Evolutionary conservation across 2,113 vertebrate species (phyloP).

Genomic region (Pteruthius melanotis): DNA sequence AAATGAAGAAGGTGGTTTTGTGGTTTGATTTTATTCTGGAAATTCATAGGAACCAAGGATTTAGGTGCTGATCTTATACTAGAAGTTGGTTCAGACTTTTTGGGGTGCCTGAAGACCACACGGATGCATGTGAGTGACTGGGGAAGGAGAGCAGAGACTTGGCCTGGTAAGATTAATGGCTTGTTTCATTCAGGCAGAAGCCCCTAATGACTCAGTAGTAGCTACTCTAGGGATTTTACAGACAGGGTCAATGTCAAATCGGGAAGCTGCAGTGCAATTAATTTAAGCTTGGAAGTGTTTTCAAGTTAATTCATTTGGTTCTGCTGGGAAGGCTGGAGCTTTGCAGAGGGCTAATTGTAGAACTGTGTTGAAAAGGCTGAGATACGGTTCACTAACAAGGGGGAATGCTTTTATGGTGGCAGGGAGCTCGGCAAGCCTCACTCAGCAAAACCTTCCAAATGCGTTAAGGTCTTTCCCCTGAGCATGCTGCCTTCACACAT

Average conservation of each 20-base stretch:
- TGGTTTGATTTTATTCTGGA: not conserved
- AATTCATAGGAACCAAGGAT: not conserved
- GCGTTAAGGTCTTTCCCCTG: not conserved
- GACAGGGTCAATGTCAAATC: not conserved
- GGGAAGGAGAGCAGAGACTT: not conserved
- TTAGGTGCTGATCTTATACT: not conserved
- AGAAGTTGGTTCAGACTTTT: not conserved
- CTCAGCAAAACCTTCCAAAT: not conserved
- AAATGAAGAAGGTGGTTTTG: not conserved
- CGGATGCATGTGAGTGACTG: accelerated
- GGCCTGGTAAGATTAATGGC: not conserved
- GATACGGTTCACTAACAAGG: slow-evolving; percentile 9
- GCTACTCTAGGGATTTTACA: slow-evolving; percentile 1
- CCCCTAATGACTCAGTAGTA: not conserved
- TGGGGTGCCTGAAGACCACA: not conserved
- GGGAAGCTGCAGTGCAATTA: slow-evolving; percentile 48
- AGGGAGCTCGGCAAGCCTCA: not conserved
- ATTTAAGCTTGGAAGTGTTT: slow-evolving; percentile 28
- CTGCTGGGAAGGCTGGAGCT: slow-evolving; percentile 7
- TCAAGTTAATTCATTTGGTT: slow-evolving; percentile 37
- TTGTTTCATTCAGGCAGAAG: not conserved
- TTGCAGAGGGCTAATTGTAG: slow-evolving; percentile 1
- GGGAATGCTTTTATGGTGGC: slow-evolving; percentile 26
- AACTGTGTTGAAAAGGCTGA: slow-evolving; percentile 34
- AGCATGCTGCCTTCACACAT: not conserved